These are phyloP conservation scores for Aurelia coerulea DNA, from an alignment of 30 jellyfish, hydroid and myxozoan genomes.

Conservation along the genomic window DNA sequence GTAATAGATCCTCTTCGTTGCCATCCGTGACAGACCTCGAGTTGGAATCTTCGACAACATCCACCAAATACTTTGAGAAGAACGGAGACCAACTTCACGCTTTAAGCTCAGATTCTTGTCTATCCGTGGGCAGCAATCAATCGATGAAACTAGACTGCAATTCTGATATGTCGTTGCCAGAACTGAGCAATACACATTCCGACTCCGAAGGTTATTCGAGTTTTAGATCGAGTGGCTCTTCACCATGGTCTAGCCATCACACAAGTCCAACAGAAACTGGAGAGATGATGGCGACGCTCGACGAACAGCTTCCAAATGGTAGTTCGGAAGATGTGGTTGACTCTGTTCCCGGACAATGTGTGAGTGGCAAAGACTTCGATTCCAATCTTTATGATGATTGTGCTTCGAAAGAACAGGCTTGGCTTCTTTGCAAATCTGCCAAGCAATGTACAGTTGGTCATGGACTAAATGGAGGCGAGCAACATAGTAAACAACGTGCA, in stretches of 20 bases:
- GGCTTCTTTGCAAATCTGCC: constrained; percentile 1
- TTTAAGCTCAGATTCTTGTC: constrained; percentile 28
- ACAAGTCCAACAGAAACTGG: constrained; percentile 53
- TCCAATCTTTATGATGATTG: not conserved
- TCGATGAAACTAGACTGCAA: constrained; percentile 8
- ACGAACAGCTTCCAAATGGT: not conserved
- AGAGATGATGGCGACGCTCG: not conserved
- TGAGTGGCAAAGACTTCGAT: not conserved
- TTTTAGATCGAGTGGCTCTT: constrained; percentile 36
- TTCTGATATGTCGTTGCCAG: constrained; percentile 36
- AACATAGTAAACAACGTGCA: too few species aligned
- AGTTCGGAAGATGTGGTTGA: too few species aligned
- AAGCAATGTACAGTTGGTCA: not conserved
- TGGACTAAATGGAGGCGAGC: too few species aligned
- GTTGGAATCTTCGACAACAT: too few species aligned
- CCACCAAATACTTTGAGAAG: too few species aligned
- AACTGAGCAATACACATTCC: not conserved
- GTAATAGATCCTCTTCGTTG: too few species aligned
- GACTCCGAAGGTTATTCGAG: constrained; percentile 69
- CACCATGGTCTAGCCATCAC: constrained; percentile 63
- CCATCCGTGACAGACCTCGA: too few species aligned
- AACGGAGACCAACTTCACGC: not conserved
- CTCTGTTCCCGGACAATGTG: not conserved
- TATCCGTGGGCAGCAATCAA: constrained; percentile 11
- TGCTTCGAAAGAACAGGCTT: not conserved